Percentiles rank a stretch among this genome's conserved stretches.
phyloP scores from a whole-genome alignment of 2,797 vertebrate species.

The Danio kyathit region DNA sequence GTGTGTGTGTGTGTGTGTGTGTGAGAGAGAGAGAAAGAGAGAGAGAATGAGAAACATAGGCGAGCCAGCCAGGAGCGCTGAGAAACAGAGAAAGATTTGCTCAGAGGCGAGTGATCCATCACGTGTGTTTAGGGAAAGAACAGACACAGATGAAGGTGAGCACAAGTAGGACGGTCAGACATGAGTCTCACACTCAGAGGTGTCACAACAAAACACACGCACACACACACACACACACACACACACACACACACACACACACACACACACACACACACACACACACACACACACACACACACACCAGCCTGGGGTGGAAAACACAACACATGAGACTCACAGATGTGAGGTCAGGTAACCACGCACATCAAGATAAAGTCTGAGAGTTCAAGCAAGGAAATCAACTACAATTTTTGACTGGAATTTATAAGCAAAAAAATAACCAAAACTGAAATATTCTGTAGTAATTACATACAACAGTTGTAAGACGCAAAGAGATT shows the following conservation, averaged over 20 bases:
- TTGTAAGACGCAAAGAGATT: not conserved
- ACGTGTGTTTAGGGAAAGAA: slow-evolving; percentile 57
- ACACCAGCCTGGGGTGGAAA: slow-evolving; percentile 43
- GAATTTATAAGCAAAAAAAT: no score
- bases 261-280: slow-evolving; percentile 38
- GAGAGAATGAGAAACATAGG: not conserved
- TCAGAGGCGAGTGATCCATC: slow-evolving; percentile 44
- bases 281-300: slow-evolving; percentile 19
- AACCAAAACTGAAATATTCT: not conserved
- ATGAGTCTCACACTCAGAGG: slow-evolving; percentile 56
- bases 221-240: slow-evolving; percentile 19
- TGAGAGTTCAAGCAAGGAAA: not conserved
- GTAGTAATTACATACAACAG: not conserved
- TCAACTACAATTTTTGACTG: not conserved
- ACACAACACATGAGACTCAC: slow-evolving; percentile 40
- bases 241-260: slow-evolving; percentile 33
- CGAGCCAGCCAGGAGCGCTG: not conserved
- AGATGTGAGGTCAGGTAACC: slow-evolving; percentile 18
- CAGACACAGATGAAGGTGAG: slow-evolving; percentile 71
- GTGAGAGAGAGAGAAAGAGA: slow-evolving; percentile 20
- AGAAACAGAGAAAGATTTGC: slow-evolving; percentile 46
- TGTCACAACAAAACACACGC: slow-evolving; percentile 41
- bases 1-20: slow-evolving; percentile 62
- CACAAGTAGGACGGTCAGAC: slow-evolving; percentile 65
- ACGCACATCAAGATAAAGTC: slow-evolving; percentile 15